Evolutionary conservation across 1,140 invertebrate species (phyloP).

Genomic region (Papilio aristodemus): DNA sequence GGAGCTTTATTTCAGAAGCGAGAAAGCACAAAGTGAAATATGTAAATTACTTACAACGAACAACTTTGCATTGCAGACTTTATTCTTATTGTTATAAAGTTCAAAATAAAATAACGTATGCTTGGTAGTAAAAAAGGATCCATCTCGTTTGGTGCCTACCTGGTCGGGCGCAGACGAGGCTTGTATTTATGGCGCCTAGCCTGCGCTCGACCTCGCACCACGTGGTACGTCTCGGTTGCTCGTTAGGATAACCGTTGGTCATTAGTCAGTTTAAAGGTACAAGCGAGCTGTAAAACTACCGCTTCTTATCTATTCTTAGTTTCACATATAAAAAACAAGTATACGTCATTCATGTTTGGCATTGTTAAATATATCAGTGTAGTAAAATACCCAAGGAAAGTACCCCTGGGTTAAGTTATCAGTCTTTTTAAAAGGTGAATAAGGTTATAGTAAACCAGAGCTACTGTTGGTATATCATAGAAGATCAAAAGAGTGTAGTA

Average conservation of each 20-base stretch:
- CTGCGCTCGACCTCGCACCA: conserved; percentile 52
- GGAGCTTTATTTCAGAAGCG: conserved; percentile 77
- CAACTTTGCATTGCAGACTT: conserved; percentile 43
- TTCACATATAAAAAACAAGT: not conserved
- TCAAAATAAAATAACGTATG: conserved; percentile 41
- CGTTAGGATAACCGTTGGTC: conserved; percentile 72
- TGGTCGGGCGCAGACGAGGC: conserved; percentile 71
- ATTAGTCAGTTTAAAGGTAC: conserved; percentile 46
- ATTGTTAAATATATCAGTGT: too few species aligned
- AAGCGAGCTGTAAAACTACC: conserved; percentile 30
- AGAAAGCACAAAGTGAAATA: conserved; percentile 78
- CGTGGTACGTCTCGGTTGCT: conserved; percentile 67
- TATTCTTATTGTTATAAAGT: conserved; percentile 40
- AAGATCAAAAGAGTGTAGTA: too few species aligned
- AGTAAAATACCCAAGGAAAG: not conserved
- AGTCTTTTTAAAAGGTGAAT: too few species aligned
- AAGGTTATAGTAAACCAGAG: too few species aligned
- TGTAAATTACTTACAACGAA: conserved; percentile 52
- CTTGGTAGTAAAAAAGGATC: conserved; percentile 71
- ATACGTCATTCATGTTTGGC: not conserved
- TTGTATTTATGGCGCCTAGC: conserved; percentile 77
- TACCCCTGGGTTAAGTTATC: too few species aligned
- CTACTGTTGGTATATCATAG: too few species aligned
- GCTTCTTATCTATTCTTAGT: conserved; percentile 2
- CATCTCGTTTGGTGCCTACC: conserved; percentile 78